These are phyloP conservation scores for Zaprionus vittiger DNA, from an alignment of 1,140 invertebrate genomes.

Conservation along the genomic window DNA sequence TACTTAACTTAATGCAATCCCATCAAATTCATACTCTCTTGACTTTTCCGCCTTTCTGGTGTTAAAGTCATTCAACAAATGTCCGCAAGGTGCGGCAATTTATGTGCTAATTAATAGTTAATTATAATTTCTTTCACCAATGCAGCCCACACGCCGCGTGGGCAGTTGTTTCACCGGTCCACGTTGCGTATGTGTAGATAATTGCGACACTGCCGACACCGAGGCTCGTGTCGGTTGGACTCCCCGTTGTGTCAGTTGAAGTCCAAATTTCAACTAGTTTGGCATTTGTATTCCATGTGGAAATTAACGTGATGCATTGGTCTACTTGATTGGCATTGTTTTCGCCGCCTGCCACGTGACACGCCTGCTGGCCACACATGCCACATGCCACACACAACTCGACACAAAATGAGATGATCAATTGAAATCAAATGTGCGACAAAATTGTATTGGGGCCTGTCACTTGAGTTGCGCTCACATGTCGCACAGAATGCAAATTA, in stretches of 20 bases:
- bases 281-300: slow-evolving; percentile 72
- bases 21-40: neutral
- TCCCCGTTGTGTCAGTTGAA: neutral
- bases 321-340: slow-evolving; percentile 74
- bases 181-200: slow-evolving; percentile 41
- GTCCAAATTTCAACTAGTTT: slow-evolving; percentile 62
- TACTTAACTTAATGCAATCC: neutral
- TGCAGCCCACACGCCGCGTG: neutral
- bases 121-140: slow-evolving; percentile 51
- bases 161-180: neutral
- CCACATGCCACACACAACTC: slow-evolving; percentile 16
- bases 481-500: slow-evolving; percentile 71
- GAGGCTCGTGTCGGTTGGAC: neutral
- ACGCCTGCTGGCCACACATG: slow-evolving; percentile 1
- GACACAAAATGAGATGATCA: slow-evolving; percentile 22
- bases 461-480: slow-evolving; percentile 67
- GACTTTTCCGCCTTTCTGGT: slow-evolving; percentile 31
- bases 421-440: slow-evolving; percentile 57
- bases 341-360: slow-evolving; percentile 59
- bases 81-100: slow-evolving; percentile 53
- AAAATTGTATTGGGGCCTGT: slow-evolving; percentile 59
- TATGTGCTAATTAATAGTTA: slow-evolving; percentile 77
- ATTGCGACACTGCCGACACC: slow-evolving; percentile 1
- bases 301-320: slow-evolving; percentile 69
- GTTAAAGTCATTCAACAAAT: slow-evolving; percentile 55